Percentiles rank a stretch among this genome's conserved stretches.
phyloP scores from a whole-genome alignment of 2,888 invertebrate genomes.

The Strigamia transsilvanica region DNA sequence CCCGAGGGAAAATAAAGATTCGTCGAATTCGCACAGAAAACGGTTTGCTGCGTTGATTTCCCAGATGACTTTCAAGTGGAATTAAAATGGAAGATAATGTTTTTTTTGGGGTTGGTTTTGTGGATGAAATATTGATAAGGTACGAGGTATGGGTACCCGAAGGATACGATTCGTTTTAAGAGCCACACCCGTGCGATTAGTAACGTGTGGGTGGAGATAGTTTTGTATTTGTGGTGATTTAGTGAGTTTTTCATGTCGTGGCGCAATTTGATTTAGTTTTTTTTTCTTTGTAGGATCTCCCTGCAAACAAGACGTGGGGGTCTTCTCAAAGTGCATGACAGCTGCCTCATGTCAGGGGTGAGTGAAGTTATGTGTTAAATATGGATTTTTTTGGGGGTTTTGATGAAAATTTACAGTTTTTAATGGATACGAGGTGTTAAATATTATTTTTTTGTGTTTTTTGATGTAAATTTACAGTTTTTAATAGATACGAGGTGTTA shows the following conservation, averaged over 20 bases:
- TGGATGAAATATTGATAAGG: neutral
- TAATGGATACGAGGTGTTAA: too few species aligned
- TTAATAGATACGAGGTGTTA: too few species aligned
- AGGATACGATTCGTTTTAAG: neutral
- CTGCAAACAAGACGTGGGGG: constrained; percentile 88
- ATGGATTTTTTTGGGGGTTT: too few species aligned
- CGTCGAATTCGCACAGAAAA: neutral
- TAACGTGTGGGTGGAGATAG: neutral
- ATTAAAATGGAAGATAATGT: neutral
- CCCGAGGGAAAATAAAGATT: neutral
- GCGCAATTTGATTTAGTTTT: neutral
- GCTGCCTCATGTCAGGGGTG: constrained; percentile 82
- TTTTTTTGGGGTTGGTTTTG: neutral
- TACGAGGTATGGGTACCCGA: neutral
- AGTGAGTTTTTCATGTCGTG: neutral
- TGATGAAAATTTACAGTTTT: too few species aligned
- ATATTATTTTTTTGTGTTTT: too few species aligned
- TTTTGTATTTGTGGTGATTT: neutral
- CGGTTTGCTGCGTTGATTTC: neutral
- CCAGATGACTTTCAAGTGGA: neutral
- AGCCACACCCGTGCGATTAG: neutral
- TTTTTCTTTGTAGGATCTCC: constrained; percentile 70
- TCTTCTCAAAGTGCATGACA: constrained; percentile 91
- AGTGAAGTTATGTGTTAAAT: too few species aligned
- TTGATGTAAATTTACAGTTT: too few species aligned